phyloP scores from a whole-genome alignment of 2,797 vertebrate species.

The Centropyge bicolor region DNA sequence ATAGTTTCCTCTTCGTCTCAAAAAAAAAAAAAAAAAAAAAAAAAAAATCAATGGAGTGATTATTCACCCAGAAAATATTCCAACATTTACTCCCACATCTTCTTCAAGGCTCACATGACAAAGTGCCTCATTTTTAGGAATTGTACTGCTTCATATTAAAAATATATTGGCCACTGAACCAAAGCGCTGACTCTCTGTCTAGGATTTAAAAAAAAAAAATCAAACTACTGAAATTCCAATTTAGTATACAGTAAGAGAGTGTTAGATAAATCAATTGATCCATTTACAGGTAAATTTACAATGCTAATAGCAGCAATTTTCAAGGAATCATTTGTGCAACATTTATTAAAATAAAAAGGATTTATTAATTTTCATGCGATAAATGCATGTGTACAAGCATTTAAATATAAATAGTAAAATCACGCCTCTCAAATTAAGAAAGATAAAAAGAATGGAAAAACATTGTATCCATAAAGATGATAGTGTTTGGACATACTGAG shows the following conservation, averaged over 20 bases:
- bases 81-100: background rate
- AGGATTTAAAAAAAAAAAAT: slow-evolving; percentile 34
- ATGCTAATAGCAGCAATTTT: slow-evolving; percentile 78
- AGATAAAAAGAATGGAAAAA: slow-evolving; percentile 43
- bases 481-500: slow-evolving; percentile 32
- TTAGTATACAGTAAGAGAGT: slow-evolving; percentile 31
- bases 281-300: slow-evolving; percentile 71
- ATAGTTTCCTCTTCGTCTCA: slow-evolving; percentile 4
- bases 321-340: slow-evolving; percentile 79
- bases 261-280: slow-evolving; percentile 45
- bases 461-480: slow-evolving; percentile 9
- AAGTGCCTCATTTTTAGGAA: slow-evolving; percentile 66
- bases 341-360: slow-evolving; percentile 68
- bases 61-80: slow-evolving; percentile 16
- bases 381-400: slow-evolving; percentile 73
- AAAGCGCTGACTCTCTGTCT: slow-evolving; percentile 12
- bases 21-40: slow-evolving; percentile 7
- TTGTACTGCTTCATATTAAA: slow-evolving; percentile 43
- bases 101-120: slow-evolving; percentile 53
- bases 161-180: slow-evolving; percentile 46
- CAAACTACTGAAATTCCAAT: slow-evolving; percentile 10
- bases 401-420: slow-evolving; percentile 74
- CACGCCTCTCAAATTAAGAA: slow-evolving; percentile 40
- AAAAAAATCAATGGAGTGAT: background rate
- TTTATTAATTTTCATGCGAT: slow-evolving; percentile 64